These are phyloP conservation scores for Prunella fulvescens DNA, from an alignment of 2,113 vertebrate species.

Conservation along the genomic window DNA sequence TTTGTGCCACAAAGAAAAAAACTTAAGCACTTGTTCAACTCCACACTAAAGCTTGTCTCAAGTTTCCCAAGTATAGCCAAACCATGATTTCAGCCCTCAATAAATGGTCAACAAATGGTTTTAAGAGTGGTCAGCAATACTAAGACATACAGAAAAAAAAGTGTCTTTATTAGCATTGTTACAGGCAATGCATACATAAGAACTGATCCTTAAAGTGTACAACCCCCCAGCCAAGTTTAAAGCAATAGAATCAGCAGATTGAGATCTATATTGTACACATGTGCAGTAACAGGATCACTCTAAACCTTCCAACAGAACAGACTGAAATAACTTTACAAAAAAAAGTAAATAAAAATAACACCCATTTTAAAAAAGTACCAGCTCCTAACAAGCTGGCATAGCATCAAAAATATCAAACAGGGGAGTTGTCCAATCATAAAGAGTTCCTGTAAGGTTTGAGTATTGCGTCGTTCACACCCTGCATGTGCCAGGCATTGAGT, in stretches of 20 bases:
- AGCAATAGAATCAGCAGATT: constrained; percentile 66
- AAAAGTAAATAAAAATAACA: constrained; percentile 73
- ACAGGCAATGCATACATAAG: constrained; percentile 73
- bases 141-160: constrained; percentile 69
- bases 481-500: constrained; percentile 35
- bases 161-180: constrained; percentile 83
- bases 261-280: constrained; percentile 67
- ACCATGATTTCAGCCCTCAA: background rate
- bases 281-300: constrained; percentile 69
- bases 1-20: background rate
- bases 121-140: background rate
- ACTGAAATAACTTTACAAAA: constrained; percentile 71
- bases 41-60: background rate
- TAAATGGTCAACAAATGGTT: background rate
- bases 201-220: constrained; percentile 71
- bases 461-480: constrained; percentile 53
- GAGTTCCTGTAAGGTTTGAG: constrained; percentile 45
- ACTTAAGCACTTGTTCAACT: background rate
- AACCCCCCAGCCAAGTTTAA: constrained; percentile 70
- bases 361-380: constrained; percentile 72
- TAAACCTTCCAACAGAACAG: constrained; percentile 66
- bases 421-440: constrained; percentile 40
- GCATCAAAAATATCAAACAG: constrained; percentile 47
- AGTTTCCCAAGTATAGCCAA: background rate
- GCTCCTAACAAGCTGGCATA: constrained; percentile 50